Evolutionary conservation across 2,888 invertebrate genomes (phyloP).

Genomic region (Crepidodera aurea): DNA sequence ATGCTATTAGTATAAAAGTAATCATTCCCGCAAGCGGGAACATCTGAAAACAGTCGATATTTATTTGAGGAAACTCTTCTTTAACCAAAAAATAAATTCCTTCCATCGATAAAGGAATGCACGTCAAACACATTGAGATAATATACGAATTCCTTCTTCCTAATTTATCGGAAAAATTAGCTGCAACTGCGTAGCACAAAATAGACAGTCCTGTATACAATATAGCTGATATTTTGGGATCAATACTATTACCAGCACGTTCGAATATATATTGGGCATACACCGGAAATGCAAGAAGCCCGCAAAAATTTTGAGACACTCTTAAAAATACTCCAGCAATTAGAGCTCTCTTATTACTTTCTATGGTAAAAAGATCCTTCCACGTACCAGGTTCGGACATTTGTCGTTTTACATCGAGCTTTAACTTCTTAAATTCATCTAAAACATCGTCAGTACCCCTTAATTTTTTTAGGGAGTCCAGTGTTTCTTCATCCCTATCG

Average conservation of each 20-base stretch:
- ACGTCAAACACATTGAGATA: conserved; percentile 28
- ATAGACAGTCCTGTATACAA: conserved; percentile 28
- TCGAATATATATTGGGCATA: conserved; percentile 44
- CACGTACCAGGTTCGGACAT: conserved; percentile 53
- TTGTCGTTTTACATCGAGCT: conserved; percentile 49
- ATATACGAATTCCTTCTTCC: conserved; percentile 36
- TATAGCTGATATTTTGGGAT: conserved; percentile 29
- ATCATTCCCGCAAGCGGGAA: conserved; percentile 51
- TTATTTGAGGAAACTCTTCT: conserved; percentile 22
- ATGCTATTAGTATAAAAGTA: conserved; percentile 44
- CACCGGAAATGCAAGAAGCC: conserved; percentile 48
- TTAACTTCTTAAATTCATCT: conserved; percentile 45
- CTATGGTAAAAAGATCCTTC: conserved; percentile 50
- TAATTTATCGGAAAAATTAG: conserved; percentile 31
- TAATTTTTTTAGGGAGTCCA: conserved; percentile 43
- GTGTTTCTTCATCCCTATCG: conserved; percentile 43
- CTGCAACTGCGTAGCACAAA: conserved; percentile 22
- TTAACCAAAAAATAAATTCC: conserved; percentile 35
- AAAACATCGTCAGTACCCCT: conserved; percentile 46
- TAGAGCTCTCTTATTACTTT: conserved; percentile 50
- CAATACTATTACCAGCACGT: conserved; percentile 50
- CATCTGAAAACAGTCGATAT: conserved; percentile 38
- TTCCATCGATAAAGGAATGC: conserved; percentile 24
- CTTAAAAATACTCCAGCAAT: conserved; percentile 49
- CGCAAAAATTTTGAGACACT: conserved; percentile 52